Evolutionary conservation across 2,888 invertebrate species (phyloP).

Genomic region (Allygus modestus): DNA sequence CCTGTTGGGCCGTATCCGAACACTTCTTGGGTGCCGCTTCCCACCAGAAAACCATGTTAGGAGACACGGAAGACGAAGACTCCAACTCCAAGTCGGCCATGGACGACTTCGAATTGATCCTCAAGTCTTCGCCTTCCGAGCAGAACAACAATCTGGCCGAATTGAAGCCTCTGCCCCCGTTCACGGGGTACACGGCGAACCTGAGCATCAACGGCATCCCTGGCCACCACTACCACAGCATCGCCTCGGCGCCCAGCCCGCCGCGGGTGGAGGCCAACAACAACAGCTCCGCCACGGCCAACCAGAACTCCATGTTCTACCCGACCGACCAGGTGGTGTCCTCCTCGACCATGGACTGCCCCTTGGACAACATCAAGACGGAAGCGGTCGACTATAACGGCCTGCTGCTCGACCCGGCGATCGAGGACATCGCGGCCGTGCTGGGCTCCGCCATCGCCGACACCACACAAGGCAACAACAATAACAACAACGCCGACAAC

Average conservation of each 20-base stretch:
- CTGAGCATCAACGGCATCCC: slow-evolving; percentile 92
- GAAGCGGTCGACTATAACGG: slow-evolving; percentile 71
- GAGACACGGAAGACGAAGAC: slow-evolving; percentile 69
- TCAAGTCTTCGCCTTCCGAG: slow-evolving; percentile 73
- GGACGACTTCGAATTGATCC: slow-evolving; percentile 69
- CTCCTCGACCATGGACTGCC: slow-evolving; percentile 75
- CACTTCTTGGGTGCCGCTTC: slow-evolving; percentile 77
- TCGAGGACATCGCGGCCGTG: slow-evolving; percentile 91
- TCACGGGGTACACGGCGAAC: slow-evolving; percentile 91
- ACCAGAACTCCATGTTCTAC: slow-evolving; percentile 72
- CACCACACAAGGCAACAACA: slow-evolving; percentile 88
- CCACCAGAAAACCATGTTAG: slow-evolving; percentile 75
- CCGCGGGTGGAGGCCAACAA: slow-evolving; percentile 77
- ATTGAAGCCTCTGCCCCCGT: slow-evolving; percentile 90
- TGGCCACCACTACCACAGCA: slow-evolving; percentile 92
- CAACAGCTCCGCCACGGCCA: slow-evolving; percentile 78
- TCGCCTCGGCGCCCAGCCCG: slow-evolving; percentile 77
- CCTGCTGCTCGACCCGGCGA: slow-evolving; percentile 72
- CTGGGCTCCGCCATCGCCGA: slow-evolving; percentile 94
- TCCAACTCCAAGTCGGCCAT: slow-evolving; percentile 68
- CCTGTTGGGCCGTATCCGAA: slow-evolving; percentile 81
- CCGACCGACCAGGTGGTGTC: slow-evolving; percentile 74
- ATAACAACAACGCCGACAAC: slow-evolving; percentile 75
- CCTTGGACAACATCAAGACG: slow-evolving; percentile 71
- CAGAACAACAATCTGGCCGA: slow-evolving; percentile 86